Evolutionary conservation across 2,797 vertebrate genomes (phyloP), one percentile per base, ranked within the genome.

Genomic region (Sebastes oblongus): DNA sequence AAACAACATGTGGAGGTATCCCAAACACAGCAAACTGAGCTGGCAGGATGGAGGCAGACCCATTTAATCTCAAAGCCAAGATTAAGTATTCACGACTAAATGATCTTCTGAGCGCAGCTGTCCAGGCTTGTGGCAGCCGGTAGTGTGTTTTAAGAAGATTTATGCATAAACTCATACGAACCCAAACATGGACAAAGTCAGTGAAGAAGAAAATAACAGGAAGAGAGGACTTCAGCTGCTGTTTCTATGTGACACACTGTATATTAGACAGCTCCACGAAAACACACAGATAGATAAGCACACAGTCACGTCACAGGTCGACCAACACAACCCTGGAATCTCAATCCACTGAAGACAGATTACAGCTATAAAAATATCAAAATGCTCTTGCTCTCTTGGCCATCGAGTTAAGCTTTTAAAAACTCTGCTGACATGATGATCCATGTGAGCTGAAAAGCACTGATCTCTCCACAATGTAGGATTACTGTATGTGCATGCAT

Each of bases 101-200:
- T 91, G 88, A 91, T 92, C 77, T 87, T 80, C 61, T 12, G 64
- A 76, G 89, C 86, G 78, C 92, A 93, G 90, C 89, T 94, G 92
- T 88, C 82, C 71, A 71, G 70, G 77, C 82, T 77, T 2, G 12
- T 66, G 52, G 77, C 84, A 78, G 81, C 58, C 66, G 39, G 55
- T 11, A 27, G 50, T 68, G 71, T 77, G 72, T 78, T 86, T 83
- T 83, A 81, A 81, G 66, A 24, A 85, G 83, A 91, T 86, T 87
- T 80, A 69, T 67, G 56, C 69, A 75, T 36, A 74, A 88, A 86
- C 81, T 74, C 29, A 25, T n/a, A 36, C 1, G 6, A 81, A 80
- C 58, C 30, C 70, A 78, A 83, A 77, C 71, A 67, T 34, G 52
- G 73, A 75, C 10, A 75, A 69, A 77, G 20, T 65, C 75, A 39